phyloP scores from a whole-genome alignment of 1,140 invertebrate genomes.

The Lerema accius region DNA sequence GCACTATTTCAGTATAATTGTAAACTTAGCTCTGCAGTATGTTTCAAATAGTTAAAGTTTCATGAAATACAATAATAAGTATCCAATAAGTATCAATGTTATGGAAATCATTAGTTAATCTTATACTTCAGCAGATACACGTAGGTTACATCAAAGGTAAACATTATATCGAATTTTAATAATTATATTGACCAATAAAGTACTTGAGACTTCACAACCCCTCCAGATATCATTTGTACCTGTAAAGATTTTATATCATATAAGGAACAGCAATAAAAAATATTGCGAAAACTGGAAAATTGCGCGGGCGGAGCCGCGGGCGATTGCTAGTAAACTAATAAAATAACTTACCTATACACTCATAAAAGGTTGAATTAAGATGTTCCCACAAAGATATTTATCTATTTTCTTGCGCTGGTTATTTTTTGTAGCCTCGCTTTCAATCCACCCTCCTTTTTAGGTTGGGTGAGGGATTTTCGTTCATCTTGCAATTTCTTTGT shows the following conservation, averaged over 20 bases:
- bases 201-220: slow-evolving; percentile 3
- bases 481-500: slow-evolving; percentile 85
- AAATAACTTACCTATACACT: background rate
- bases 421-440: slow-evolving; percentile 85
- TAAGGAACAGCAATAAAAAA: too few species aligned
- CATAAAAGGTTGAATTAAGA: background rate
- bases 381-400: slow-evolving; percentile 2
- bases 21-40: too few species aligned
- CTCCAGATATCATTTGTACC: background rate
- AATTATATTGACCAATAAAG: background rate
- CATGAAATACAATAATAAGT: too few species aligned
- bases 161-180: background rate
- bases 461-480: slow-evolving; percentile 81
- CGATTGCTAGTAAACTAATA: too few species aligned
- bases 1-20: background rate
- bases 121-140: slow-evolving; percentile 7
- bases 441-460: slow-evolving; percentile 84
- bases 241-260: too few species aligned
- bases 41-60: too few species aligned
- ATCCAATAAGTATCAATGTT: too few species aligned
- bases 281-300: too few species aligned
- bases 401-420: slow-evolving; percentile 69
- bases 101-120: slow-evolving; percentile 8
- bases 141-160: background rate
- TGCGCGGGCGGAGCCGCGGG: too few species aligned